Conservation (phyloP, 2,113 vertebrate species). For the Crotalus helleri region DNA sequence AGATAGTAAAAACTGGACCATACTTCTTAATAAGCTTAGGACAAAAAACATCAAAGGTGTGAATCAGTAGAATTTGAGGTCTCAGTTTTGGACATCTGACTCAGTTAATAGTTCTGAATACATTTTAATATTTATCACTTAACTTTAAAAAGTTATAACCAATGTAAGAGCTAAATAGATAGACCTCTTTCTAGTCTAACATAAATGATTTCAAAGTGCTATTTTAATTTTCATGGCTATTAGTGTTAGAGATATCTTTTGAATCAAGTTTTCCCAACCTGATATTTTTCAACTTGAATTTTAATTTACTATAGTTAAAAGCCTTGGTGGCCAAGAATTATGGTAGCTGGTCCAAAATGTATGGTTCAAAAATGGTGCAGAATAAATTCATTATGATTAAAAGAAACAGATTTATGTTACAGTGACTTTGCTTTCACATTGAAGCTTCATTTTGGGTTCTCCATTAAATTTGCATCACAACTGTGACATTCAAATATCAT, state of each 20-base stretch:
- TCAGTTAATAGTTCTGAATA: neutral
- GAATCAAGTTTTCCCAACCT: neutral
- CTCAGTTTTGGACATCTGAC: neutral
- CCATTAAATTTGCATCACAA: neutral
- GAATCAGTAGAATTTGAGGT: neutral
- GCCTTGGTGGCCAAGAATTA: neutral
- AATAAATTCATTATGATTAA: neutral
- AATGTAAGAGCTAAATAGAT: neutral
- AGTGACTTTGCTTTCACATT: neutral
- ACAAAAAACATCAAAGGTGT: neutral
- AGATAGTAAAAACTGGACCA: constrained; percentile 47
- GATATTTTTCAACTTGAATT: neutral
- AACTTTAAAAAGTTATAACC: neutral
- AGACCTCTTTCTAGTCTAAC: neutral
- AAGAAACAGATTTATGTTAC: neutral
- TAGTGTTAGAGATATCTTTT: neutral
- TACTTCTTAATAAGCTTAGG: constrained; percentile 54
- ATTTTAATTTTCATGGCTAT: neutral
- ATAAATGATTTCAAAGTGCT: neutral
- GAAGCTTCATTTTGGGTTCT: neutral
- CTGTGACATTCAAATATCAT: neutral
- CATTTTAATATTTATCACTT: neutral
- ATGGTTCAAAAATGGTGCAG: neutral
- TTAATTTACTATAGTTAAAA: neutral
- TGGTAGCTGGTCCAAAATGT: neutral